Percentiles rank a stretch among this genome's conserved stretches.
Conservation (phyloP, 2,888 invertebrate genomes). For the Desoria tigrina region DNA sequence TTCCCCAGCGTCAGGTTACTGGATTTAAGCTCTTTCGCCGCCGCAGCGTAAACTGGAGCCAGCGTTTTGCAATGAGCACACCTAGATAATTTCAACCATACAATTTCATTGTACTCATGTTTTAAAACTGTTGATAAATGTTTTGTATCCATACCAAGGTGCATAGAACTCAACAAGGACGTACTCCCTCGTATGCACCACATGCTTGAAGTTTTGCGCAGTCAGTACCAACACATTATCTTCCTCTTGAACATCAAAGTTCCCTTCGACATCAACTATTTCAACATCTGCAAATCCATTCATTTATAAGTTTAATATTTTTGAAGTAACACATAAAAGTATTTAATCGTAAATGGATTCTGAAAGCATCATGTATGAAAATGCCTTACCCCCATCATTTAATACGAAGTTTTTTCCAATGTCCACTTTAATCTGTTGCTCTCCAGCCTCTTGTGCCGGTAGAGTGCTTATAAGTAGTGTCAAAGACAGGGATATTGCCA, state of each 20-base stretch:
- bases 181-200: slow-evolving; percentile 56
- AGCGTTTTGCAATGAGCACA: slow-evolving; percentile 65
- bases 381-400: slow-evolving; percentile 52
- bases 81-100: slow-evolving; percentile 55
- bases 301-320: no score
- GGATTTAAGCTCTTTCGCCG: slow-evolving; percentile 58
- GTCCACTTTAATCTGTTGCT: slow-evolving; percentile 26
- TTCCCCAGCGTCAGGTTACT: slow-evolving; percentile 58
- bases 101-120: not conserved
- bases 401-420: slow-evolving; percentile 47
- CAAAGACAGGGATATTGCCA: not conserved
- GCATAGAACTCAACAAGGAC: slow-evolving; percentile 64
- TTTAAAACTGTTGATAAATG: not conserved
- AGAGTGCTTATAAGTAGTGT: not conserved
- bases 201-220: slow-evolving; percentile 58
- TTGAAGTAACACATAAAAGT: no score
- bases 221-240: slow-evolving; percentile 59
- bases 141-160: slow-evolving; percentile 59
- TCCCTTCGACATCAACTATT: slow-evolving; percentile 54
- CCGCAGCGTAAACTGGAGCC: slow-evolving; percentile 62
- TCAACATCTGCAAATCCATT: slow-evolving; percentile 54
- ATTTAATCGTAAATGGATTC: not conserved
- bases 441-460: slow-evolving; percentile 18
- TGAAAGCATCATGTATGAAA: no score
- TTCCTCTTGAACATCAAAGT: slow-evolving; percentile 56